A percentile compares a stretch with the other conserved stretches of the same genome.
Evolutionary conservation across 2,113 vertebrate genomes (phyloP).

Genomic region (Neotragus moschatus): DNA sequence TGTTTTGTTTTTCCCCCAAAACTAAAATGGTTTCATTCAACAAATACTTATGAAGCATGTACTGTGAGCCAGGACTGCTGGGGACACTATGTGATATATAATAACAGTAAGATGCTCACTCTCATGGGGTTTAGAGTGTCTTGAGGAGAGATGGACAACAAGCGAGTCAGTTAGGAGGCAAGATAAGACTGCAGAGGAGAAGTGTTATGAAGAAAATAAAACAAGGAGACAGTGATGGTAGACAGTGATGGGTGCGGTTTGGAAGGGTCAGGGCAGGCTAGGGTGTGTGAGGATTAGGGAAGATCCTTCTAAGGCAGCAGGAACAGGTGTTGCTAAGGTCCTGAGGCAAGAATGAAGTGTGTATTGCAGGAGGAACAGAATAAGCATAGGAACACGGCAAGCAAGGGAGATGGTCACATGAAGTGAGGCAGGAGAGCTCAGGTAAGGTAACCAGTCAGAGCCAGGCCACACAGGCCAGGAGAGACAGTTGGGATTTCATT

Average conservation of each 20-base stretch:
- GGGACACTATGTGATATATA: neutral
- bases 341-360: neutral
- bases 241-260: neutral
- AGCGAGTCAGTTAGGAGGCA: neutral
- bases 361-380: neutral
- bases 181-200: neutral
- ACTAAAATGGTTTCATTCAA: neutral
- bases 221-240: neutral
- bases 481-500: constrained; percentile 1
- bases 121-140: neutral
- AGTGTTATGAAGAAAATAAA: neutral
- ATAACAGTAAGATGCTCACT: neutral
- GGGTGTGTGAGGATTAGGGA: neutral
- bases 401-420: neutral
- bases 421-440: neutral
- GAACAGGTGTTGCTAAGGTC: neutral
- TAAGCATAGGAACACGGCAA: neutral
- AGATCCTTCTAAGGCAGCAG: neutral
- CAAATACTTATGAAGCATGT: neutral
- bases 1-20: neutral
- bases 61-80: neutral
- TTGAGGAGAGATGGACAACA: neutral
- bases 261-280: neutral
- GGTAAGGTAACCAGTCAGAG: neutral
- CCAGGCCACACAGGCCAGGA: neutral